Base-by-base conservation (phyloP, 2,113 vertebrate species). In the Herpetotheres cachinnans region DNA sequence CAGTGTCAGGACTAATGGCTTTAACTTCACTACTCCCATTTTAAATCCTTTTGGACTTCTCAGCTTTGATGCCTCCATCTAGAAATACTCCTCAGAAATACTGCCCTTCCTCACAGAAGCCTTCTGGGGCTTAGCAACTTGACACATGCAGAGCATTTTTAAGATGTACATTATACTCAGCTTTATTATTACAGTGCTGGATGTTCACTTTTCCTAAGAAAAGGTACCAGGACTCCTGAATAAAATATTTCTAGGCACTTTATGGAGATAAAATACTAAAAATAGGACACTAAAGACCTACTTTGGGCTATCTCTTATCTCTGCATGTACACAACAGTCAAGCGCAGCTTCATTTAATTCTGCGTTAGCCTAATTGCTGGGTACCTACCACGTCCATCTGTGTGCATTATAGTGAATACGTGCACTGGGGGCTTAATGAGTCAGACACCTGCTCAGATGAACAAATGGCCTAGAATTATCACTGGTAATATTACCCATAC, bases 351-450 rank as follows among this genome's bases (percentile, higher is more conserved):
- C 14, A 7, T 86, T 90, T 86, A 81, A 89, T 90, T 93, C 82
- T 92, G 40, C 1, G 1, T 66, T 46, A 66, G 58, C 54, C 79
- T 96, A 92, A 97, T 93, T 95, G 92, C 90, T 83, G 92, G 90
- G 95, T 90, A 94, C 82, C 90, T 94, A 90, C 79, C 79, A 70
- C 3, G 3, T 94, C 93, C 92, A 94, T 93, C 92, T 96, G 92
- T 76, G 82, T 91, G 61, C 92, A 70, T 63, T 76, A 73, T n/a
- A 95, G 66, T 76, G 62, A 73, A 86, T 38, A 86, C 42, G 21
- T 92, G 95, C 61, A 47, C 77, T 3, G 77, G 42, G 67, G 80
- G 50, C 61, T 74, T 93, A 93, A 93, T 89, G 82, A 95, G 38
- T 7, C 76, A 71, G 90, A 74, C 92, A 95, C 94, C 90, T 90